Percentiles rank a stretch among this genome's conserved stretches.
phyloP scores from a whole-genome alignment of 2,888 invertebrate genomes.

The Cactoblastis cactorum region DNA sequence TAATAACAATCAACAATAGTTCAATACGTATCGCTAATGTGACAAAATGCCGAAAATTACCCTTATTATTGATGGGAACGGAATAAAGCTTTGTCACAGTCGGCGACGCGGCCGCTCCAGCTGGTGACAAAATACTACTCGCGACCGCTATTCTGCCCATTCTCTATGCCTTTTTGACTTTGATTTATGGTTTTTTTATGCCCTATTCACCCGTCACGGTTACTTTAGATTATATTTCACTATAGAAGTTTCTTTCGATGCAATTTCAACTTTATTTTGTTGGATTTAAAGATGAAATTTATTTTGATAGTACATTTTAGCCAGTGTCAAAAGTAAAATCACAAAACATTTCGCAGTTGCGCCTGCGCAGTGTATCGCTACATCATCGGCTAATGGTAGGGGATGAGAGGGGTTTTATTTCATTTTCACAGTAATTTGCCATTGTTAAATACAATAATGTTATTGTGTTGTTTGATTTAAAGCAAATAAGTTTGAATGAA shows the following conservation, averaged over 20 bases:
- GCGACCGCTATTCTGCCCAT: slow-evolving; percentile 64
- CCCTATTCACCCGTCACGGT: slow-evolving; percentile 75
- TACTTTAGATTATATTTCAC: slow-evolving; percentile 61
- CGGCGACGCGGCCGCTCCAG: slow-evolving; percentile 45
- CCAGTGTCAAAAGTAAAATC: slow-evolving; percentile 34
- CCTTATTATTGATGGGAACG: slow-evolving; percentile 75
- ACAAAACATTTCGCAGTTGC: slow-evolving; percentile 58
- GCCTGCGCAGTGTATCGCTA: slow-evolving; percentile 70
- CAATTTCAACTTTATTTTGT: slow-evolving; percentile 26
- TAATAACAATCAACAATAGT: slow-evolving; percentile 61
- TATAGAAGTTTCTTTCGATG: slow-evolving; percentile 24
- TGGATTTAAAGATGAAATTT: slow-evolving; percentile 28
- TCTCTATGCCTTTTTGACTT: slow-evolving; percentile 80
- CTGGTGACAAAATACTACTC: slow-evolving; percentile 66
- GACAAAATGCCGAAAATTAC: slow-evolving; percentile 76
- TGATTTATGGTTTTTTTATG: slow-evolving; percentile 79
- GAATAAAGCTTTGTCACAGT: slow-evolving; percentile 54
- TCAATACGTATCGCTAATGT: slow-evolving; percentile 69
- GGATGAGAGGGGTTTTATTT: slow-evolving; percentile 74
- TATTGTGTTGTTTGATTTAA: slow-evolving; percentile 69
- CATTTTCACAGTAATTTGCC: slow-evolving; percentile 77
- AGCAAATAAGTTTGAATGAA: slow-evolving; percentile 60
- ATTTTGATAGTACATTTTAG: neutral
- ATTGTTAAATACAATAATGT: slow-evolving; percentile 67
- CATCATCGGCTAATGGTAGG: slow-evolving; percentile 77